Percentiles rank a stretch among this genome's conserved stretches.
phyloP scores from a whole-genome alignment of 2,797 vertebrate species.

The Xenopus petersii region DNA sequence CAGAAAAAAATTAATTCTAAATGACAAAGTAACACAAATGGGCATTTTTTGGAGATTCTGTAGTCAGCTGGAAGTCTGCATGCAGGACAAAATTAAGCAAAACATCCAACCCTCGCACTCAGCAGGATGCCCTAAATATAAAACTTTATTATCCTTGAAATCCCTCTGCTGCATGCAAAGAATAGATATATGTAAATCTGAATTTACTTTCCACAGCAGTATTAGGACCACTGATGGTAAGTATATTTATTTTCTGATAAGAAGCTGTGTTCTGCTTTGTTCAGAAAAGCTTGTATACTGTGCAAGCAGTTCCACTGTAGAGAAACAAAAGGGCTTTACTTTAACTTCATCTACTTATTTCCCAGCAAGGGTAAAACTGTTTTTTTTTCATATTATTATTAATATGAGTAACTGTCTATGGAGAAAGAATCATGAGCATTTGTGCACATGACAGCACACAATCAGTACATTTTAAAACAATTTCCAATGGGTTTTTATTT shows the following conservation, averaged over 20 bases:
- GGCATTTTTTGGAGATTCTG: slow-evolving; percentile 34
- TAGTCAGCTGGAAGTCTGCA: slow-evolving; percentile 38
- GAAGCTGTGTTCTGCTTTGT: neutral
- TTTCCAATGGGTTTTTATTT: too few relatives aligned
- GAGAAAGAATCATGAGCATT: too few relatives aligned
- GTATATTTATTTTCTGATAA: slow-evolving; percentile 31
- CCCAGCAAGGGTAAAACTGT: neutral
- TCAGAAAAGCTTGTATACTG: neutral
- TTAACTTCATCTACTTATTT: neutral
- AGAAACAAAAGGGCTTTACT: neutral
- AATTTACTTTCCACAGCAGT: slow-evolving; percentile 30
- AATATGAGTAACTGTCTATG: too few relatives aligned
- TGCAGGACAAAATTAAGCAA: slow-evolving; percentile 42
- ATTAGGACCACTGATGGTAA: slow-evolving; percentile 23
- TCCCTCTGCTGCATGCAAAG: slow-evolving; percentile 44
- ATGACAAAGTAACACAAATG: slow-evolving; percentile 35
- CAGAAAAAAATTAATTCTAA: slow-evolving; percentile 27
- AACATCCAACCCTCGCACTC: slow-evolving; percentile 40
- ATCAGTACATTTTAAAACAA: too few relatives aligned
- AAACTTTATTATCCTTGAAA: slow-evolving; percentile 50
- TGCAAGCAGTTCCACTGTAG: neutral
- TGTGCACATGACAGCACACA: too few relatives aligned
- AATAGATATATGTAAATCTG: slow-evolving; percentile 47
- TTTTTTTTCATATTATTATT: neutral
- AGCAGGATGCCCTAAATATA: slow-evolving; percentile 42